Evolutionary conservation across 2,888 invertebrate species (phyloP), one percentile per base, ranked within the genome.

Genomic region (Rhimphoctona megacephalus): DNA sequence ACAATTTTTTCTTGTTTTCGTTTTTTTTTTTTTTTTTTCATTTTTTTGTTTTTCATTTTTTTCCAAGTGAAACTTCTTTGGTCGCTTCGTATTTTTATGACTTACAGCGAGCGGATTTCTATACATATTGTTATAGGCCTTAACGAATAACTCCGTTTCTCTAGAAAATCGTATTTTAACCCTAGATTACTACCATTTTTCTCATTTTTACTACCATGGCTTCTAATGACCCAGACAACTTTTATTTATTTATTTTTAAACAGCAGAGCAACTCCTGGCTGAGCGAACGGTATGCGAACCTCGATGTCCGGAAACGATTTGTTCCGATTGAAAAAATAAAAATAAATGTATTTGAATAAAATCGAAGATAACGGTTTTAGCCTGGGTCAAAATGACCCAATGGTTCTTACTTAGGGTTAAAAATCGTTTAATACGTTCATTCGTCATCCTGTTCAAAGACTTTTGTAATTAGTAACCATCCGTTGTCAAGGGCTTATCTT

Each of bases 1-100:
- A 92, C 91, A 89, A 85, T 89, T 86, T 80, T 39, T 54, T 81
- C 43, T 64, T 36, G 54, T 19, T 22, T 64, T 22, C n/a, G 54
- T 87, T 82, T 72, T 57, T 81, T 70, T 70, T 83, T 80, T 69
- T n/a, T 80, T 43, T 78, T 86, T 84, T 79, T 69, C 57, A 25
- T 3, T 25, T 70, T 81, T 52, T 76, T n/a, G 30, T 46, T 67
- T 25, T 22, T 72, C 25, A 33, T 54, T 87, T 82, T 76, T 70
- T 83, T 67, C 69, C 49, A 30, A 61, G 61, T 30, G 30, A 61
- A 61, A 61, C 61, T 61, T 61, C 30, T 61, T 61, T 61, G 61
- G 25, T 5, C 30, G 17, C 30, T 30, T n/a, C 14, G 30, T 30
- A 30, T 19, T 49, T 49, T 19, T 19, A 7, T 30, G 30, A 9